Evolutionary conservation across 2,888 invertebrate species (phyloP).

Genomic region (Drosophila meridionalis): DNA sequence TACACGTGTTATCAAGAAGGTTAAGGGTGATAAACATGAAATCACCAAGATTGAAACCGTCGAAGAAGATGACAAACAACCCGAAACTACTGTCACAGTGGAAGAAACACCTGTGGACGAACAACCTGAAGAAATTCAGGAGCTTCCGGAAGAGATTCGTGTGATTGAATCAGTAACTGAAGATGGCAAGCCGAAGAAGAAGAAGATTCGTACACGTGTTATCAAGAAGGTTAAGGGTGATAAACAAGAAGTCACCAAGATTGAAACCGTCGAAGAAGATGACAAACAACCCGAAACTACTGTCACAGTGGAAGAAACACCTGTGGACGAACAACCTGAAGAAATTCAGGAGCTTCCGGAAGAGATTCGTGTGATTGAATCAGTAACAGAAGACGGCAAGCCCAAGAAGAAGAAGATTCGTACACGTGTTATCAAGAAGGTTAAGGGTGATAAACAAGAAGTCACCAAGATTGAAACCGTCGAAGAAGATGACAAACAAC

Average conservation of each 20-base stretch:
- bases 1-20: conserved; percentile 8
- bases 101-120: conserved; percentile 2
- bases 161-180: not conserved
- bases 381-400: not conserved
- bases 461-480: too few relatives aligned
- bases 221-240: conserved; percentile 8
- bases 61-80: conserved; percentile 6
- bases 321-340: conserved; percentile 18
- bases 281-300: conserved; percentile 4
- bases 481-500: too few relatives aligned
- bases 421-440: too few relatives aligned
- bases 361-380: conserved; percentile 14
- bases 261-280: conserved; percentile 5
- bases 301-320: not conserved
- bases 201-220: conserved; percentile 4
- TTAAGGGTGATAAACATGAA: conserved; percentile 5
- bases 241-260: conserved; percentile 19
- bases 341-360: conserved; percentile 18
- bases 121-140: not conserved
- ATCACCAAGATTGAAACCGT: conserved; percentile 21
- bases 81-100: not conserved
- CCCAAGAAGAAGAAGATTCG: too few relatives aligned
- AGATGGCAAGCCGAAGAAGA: not conserved
- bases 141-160: conserved; percentile 5
- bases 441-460: too few relatives aligned